Percentiles rank a stretch among this genome's conserved stretches.
phyloP scores from a whole-genome alignment of 2,888 invertebrate genomes.

The Archaeoteleia sp. region DNA sequence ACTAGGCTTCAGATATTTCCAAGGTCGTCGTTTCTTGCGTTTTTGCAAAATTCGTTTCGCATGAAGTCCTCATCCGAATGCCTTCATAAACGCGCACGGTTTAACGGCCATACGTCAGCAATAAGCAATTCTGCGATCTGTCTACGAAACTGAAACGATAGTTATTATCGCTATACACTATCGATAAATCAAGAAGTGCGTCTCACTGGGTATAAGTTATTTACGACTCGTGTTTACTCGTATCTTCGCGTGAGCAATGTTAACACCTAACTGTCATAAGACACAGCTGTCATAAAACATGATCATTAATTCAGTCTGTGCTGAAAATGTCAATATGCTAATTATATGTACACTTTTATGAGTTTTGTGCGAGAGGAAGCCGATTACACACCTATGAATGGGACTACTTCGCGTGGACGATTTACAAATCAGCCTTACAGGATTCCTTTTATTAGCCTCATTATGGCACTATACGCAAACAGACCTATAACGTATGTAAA shows the following conservation, averaged over 20 bases:
- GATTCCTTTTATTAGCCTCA: not conserved
- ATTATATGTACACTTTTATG: conserved; percentile 15
- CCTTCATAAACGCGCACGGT: conserved; percentile 30
- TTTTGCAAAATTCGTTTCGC: too few relatives aligned
- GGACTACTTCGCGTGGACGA: not conserved
- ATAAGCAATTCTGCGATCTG: conserved; percentile 3
- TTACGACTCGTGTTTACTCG: conserved; percentile 10
- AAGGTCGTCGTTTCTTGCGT: too few relatives aligned
- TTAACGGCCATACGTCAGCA: conserved; percentile 27
- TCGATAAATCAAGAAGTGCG: conserved; percentile 24
- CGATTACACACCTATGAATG: not conserved
- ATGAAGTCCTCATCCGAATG: too few relatives aligned
- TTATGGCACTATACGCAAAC: not conserved
- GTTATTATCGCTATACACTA: conserved; percentile 18
- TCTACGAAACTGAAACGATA: conserved; percentile 4
- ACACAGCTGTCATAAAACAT: conserved; percentile 12
- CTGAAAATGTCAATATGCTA: conserved; percentile 22
- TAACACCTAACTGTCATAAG: conserved; percentile 14
- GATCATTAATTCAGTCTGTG: conserved; percentile 2
- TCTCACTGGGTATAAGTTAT: conserved; percentile 13
- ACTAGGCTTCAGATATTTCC: too few relatives aligned
- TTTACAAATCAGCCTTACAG: not conserved
- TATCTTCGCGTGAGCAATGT: conserved; percentile 10
- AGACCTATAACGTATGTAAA: not conserved
- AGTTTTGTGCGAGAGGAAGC: not conserved